phyloP scores from a whole-genome alignment of 2,888 invertebrate species.

The Argyra leucocephala region DNA sequence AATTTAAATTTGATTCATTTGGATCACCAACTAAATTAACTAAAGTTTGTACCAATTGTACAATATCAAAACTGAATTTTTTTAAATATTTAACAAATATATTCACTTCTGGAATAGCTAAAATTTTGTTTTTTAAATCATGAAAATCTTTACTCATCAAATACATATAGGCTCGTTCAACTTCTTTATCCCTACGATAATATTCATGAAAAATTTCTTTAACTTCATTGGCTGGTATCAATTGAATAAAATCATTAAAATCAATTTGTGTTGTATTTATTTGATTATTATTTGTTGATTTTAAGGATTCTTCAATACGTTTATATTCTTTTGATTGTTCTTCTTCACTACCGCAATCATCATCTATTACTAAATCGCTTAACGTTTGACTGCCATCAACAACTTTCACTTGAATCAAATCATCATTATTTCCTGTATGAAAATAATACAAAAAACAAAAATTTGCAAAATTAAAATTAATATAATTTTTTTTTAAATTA shows the following conservation, averaged over 20 bases:
- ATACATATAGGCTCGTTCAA: constrained; percentile 35
- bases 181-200: constrained; percentile 36
- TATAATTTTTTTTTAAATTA: too few species aligned
- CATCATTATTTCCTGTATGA: constrained; percentile 16
- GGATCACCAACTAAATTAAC: constrained; percentile 28
- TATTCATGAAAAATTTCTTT: constrained; percentile 33
- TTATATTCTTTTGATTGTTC: constrained; percentile 21
- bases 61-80: constrained; percentile 36
- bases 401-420: constrained; percentile 12
- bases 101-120: constrained; percentile 34
- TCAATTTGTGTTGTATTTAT: constrained; percentile 29
- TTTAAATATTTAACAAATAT: constrained; percentile 36
- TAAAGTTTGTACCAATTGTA: constrained; percentile 30
- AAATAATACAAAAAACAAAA: too few species aligned
- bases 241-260: constrained; percentile 35
- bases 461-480: too few species aligned
- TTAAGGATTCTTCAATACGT: constrained; percentile 20
- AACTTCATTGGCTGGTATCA: constrained; percentile 36
- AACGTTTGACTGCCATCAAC: constrained; percentile 16
- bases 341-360: constrained; percentile 4
- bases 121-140: constrained; percentile 30
- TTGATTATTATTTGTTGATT: background rate
- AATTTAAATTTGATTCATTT: background rate
- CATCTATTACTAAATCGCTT: background rate
- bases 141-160: constrained; percentile 32